A percentile compares a stretch with the other conserved stretches of the same genome.
These are phyloP conservation scores for Nephrotoma guestfalica DNA, from an alignment of 2,888 invertebrate genomes.

Conservation along the genomic window DNA sequence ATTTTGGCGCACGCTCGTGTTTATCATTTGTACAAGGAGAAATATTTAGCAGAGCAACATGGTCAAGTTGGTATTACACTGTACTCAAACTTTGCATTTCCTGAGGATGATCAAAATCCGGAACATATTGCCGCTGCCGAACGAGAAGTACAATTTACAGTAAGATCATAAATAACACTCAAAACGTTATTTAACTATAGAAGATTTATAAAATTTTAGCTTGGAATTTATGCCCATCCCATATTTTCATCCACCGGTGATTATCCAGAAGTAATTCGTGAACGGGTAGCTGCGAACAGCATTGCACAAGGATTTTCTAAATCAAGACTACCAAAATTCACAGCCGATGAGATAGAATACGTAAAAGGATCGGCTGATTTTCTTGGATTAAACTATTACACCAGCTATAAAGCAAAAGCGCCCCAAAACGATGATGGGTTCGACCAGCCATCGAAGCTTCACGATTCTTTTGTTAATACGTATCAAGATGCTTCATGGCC, in stretches of 20 bases:
- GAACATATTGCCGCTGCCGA: conserved; percentile 11
- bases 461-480: conserved; percentile 8
- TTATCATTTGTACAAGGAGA: conserved; percentile 28
- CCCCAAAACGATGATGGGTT: conserved; percentile 13
- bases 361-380: conserved; percentile 21
- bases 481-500: conserved; percentile 19
- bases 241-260: conserved; percentile 22
- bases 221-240: conserved; percentile 27
- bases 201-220: conserved; percentile 14
- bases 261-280: conserved; percentile 23
- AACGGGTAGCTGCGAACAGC: conserved; percentile 22
- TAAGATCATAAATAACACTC: not conserved
- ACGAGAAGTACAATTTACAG: not conserved
- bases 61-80: conserved; percentile 24
- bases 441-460: conserved; percentile 31
- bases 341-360: conserved; percentile 6
- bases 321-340: conserved; percentile 15
- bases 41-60: conserved; percentile 12
- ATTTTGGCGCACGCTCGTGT: conserved; percentile 38
- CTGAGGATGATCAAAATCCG: conserved; percentile 13
- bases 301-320: conserved; percentile 20
- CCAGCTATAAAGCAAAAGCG: conserved; percentile 14
- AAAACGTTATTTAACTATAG: not conserved
- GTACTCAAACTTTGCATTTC: conserved; percentile 18
- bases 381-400: conserved; percentile 23